These are phyloP conservation scores for Dissostichus mawsoni DNA, from an alignment of 2,113 vertebrate genomes.

Conservation along the genomic window DNA sequence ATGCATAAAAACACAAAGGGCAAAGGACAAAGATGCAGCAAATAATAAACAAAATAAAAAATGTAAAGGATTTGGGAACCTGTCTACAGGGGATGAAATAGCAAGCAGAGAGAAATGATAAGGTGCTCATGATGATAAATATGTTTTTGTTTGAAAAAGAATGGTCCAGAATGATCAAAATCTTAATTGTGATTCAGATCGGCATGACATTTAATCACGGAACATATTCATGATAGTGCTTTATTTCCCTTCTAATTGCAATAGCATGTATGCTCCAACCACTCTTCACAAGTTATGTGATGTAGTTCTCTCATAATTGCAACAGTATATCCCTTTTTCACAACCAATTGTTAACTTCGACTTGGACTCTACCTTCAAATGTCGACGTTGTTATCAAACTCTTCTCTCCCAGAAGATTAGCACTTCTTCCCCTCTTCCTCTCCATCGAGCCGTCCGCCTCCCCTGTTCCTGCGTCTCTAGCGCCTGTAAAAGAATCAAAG, in stretches of 20 bases:
- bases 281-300: not conserved
- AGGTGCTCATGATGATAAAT: not conserved
- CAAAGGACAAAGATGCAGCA: not conserved
- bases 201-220: too few relatives aligned
- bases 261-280: not conserved
- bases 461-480: slow-evolving; percentile 29
- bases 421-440: slow-evolving; percentile 75
- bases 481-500: slow-evolving; percentile 56
- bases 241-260: not conserved
- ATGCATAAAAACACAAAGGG: not conserved
- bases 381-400: slow-evolving; percentile 74
- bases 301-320: not conserved
- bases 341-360: not conserved
- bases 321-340: not conserved
- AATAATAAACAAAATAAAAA: not conserved
- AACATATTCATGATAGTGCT: too few relatives aligned
- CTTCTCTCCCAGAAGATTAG: slow-evolving; percentile 73
- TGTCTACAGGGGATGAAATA: not conserved
- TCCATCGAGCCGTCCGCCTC: slow-evolving; percentile 66
- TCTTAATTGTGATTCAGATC: not conserved
- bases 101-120: not conserved
- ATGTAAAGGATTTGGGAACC: too few relatives aligned
- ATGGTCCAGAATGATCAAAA: not conserved
- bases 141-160: not conserved
- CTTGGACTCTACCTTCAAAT: slow-evolving; percentile 65